Evolutionary conservation across 2,797 vertebrate genomes (phyloP).

Genomic region (Pelochelys cantorii): DNA sequence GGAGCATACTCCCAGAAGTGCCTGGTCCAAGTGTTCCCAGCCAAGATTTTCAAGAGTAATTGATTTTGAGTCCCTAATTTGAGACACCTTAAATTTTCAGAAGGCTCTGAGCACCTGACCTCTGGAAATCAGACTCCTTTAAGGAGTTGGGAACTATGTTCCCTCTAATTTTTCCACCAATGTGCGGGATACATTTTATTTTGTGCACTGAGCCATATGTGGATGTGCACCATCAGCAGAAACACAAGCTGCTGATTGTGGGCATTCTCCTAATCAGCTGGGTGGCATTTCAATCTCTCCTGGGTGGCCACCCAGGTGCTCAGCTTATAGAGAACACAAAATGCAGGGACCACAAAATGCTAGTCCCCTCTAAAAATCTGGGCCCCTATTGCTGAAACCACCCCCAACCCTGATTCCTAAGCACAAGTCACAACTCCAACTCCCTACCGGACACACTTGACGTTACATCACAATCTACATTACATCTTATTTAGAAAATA

Average conservation of each 20-base stretch:
- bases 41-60: neutral
- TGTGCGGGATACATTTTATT: no score
- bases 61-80: neutral
- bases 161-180: no score
- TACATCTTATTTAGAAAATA: no score
- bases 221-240: no score
- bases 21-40: neutral
- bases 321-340: no score
- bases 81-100: neutral
- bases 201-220: no score
- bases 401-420: neutral
- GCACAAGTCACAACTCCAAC: neutral
- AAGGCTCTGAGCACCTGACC: neutral
- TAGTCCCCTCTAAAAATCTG: neutral
- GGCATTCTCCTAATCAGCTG: no score
- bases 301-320: no score
- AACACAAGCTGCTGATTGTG: no score
- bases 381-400: neutral
- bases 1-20: neutral
- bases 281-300: no score
- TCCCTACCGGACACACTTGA: neutral
- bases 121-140: neutral
- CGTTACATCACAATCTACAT: no score
- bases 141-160: neutral
- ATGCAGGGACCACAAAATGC: neutral